Evolutionary conservation across 23 tunicate species (phyloP).

Genomic region (Styela clava): DNA sequence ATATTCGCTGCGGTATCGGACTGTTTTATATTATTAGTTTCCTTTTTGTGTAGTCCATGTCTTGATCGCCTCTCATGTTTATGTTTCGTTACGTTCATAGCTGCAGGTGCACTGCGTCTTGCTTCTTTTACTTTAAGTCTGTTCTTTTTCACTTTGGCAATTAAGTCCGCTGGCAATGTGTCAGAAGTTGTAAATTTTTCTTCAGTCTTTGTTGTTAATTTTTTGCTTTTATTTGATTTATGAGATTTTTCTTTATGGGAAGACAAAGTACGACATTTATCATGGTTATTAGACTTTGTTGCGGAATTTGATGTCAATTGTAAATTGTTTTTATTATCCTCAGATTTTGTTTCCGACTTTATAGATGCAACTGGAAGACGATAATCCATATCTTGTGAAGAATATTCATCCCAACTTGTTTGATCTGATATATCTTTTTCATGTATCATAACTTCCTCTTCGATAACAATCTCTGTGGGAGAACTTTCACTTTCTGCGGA

Average conservation of each 20-base stretch:
- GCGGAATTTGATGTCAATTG: neutral
- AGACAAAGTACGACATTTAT: neutral
- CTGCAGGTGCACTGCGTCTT: neutral
- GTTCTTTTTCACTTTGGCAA: neutral
- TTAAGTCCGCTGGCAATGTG: neutral
- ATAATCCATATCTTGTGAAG: slow-evolving; percentile 14
- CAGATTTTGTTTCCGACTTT: neutral
- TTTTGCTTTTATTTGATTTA: neutral
- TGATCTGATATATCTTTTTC: neutral
- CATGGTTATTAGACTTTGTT: neutral
- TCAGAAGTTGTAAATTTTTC: neutral
- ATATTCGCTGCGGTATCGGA: neutral
- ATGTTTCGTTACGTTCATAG: neutral
- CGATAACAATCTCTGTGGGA: slow-evolving; percentile 7
- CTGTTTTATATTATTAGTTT: neutral
- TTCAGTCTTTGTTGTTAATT: neutral
- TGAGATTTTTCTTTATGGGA: neutral
- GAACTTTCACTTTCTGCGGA: neutral
- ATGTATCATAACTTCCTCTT: neutral
- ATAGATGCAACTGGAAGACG: neutral
- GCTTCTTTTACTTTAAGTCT: neutral
- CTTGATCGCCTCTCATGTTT: neutral
- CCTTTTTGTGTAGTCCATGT: neutral
- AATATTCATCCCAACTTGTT: slow-evolving; percentile 3
- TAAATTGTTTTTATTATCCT: neutral